Conservation (phyloP, 30 jellyfish, hydroid and myxozoan species). For the Cassiopea xamachana region DNA sequence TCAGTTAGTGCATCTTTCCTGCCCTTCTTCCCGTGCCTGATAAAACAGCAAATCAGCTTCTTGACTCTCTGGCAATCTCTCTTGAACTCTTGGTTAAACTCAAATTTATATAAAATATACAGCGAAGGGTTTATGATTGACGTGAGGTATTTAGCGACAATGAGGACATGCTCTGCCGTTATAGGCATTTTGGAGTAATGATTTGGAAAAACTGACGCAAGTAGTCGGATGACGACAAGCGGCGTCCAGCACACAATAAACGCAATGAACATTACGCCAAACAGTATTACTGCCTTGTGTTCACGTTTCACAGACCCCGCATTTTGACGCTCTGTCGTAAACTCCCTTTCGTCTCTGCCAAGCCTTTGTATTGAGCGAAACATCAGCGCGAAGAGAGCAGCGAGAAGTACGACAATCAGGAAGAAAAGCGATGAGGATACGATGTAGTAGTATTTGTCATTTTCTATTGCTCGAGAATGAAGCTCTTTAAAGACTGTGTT, state of each 20-base stretch:
- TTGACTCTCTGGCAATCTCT: constrained; percentile 29
- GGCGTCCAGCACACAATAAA: constrained; percentile 80
- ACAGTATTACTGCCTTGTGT: constrained; percentile 58
- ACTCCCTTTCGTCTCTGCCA: constrained; percentile 69
- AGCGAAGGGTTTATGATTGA: constrained; percentile 62
- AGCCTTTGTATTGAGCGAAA: constrained; percentile 58
- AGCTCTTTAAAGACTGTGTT: background rate
- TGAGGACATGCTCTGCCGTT: constrained; percentile 30
- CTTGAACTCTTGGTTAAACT: constrained; percentile 59
- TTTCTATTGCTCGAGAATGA: background rate
- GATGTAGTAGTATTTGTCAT: constrained; percentile 45
- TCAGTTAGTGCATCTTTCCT: constrained; percentile 23
- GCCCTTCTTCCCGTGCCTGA: background rate
- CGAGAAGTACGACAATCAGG: constrained; percentile 30
- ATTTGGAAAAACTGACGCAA: constrained; percentile 41
- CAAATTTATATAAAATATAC: constrained; percentile 61
- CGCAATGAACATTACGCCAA: constrained; percentile 63
- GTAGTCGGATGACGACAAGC: constrained; percentile 58
- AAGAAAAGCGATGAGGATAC: constrained; percentile 35
- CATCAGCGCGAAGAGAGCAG: constrained; percentile 58
- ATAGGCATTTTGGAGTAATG: constrained; percentile 11
- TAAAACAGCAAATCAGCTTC: constrained; percentile 16
- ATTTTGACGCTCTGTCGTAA: constrained; percentile 49
- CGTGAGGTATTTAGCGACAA: constrained; percentile 59
- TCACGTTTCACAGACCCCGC: constrained; percentile 55